Percentiles rank a stretch among this genome's conserved stretches.
These are phyloP conservation scores for Limnephilus rhombicus DNA, from an alignment of 2,888 invertebrate genomes.

Conservation along the genomic window DNA sequence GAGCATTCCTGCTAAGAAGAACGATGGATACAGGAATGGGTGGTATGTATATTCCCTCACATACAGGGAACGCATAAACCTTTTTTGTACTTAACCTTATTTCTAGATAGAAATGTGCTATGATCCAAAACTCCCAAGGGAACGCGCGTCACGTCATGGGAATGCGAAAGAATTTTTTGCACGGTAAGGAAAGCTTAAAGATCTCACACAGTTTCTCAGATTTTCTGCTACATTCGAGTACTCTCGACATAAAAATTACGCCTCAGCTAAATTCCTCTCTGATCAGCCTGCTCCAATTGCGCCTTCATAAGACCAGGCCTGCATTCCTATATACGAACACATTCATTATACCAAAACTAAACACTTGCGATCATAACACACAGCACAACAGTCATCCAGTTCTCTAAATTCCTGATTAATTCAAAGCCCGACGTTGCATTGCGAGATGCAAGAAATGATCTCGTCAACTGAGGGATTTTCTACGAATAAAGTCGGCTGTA, in stretches of 20 bases:
- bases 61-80: no score
- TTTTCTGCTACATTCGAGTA: background rate
- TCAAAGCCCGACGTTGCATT: conserved; percentile 3
- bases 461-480: conserved; percentile 4
- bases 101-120: no score
- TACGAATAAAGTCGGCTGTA: conserved; percentile 18
- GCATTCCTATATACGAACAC: background rate
- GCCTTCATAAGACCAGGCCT: background rate
- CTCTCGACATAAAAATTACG: background rate
- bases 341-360: background rate
- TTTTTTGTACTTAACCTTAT: no score
- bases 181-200: background rate
- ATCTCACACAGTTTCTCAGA: background rate
- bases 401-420: background rate
- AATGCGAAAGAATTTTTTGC: no score
- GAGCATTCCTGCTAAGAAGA: no score
- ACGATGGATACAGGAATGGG: no score
- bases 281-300: background rate
- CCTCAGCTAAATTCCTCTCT: background rate
- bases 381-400: background rate
- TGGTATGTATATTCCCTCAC: no score
- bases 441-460: background rate
- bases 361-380: background rate
- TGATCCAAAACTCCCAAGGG: no score
- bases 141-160: no score